Base-by-base conservation (phyloP, 2,113 vertebrate genomes). In the Equus quagga region DNA sequence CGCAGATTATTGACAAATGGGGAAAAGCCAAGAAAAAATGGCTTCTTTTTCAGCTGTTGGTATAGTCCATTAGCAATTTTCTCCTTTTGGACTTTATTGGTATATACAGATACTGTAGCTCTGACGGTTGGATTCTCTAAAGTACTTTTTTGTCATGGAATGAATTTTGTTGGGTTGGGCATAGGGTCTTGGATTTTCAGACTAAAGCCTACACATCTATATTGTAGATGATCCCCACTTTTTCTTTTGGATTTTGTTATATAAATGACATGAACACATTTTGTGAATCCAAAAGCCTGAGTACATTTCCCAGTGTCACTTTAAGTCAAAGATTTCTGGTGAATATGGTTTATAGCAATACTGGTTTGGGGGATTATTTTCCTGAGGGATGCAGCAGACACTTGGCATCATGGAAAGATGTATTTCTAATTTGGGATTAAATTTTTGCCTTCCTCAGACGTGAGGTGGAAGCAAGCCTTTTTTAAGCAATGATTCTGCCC, bases 261-360 rank as follows among this genome's bases (percentile, higher is more conserved):
- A 79, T 73, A 98, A 98, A 93, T 96, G 96, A 94, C 80, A 21
- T 69, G 81, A 92, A 82, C 60, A 65, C n/a, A 17, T 78, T 95
- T 95, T 51, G 23, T 89, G 94, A 98, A 86, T 97, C 92, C 41
- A 54, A 96, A 98, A 76, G n/a, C 60, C 23, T 58, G 85, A 96
- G 86, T 96, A 54, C n/a, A 15, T 97, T 96, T 91, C 69, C 95
- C 85, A 72, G 0, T 62, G 28, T 96, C 86, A 49, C 80, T 83
- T 92, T 84, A 75, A 86, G 60, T 46, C 33, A 41, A 0, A 67
- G 36, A 51, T 91, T 82, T 67, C 95, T 73, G 36, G 49, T 96
- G 89, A 96, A 67, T 93, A 54, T 96, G 90, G 96, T 96, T 97
- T 85, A 67, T 93, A 96, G 89, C 21, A 69, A 1, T 92, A 41